Percentiles rank a stretch among this genome's conserved stretches.
phyloP scores from a whole-genome alignment of 2,797 vertebrate species.

The Scomberomorus guttatus region DNA sequence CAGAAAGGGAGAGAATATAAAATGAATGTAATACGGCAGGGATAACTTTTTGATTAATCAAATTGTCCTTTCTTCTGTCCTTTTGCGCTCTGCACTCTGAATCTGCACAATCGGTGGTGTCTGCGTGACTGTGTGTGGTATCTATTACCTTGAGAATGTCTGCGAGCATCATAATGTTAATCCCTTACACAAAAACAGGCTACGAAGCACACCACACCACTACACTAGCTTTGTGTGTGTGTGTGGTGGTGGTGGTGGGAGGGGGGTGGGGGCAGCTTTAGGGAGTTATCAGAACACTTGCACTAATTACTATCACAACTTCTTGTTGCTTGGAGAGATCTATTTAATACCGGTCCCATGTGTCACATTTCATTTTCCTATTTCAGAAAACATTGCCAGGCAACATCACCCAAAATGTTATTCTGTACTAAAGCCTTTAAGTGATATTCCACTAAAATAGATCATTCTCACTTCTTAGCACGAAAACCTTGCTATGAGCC shows the following conservation, averaged over 20 bases:
- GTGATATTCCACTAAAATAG: slow-evolving; percentile 38
- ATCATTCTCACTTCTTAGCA: slow-evolving; percentile 41
- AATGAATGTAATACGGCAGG: slow-evolving; percentile 68
- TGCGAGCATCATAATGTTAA: slow-evolving; percentile 23
- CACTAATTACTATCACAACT: slow-evolving; percentile 63
- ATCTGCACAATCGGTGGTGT: neutral
- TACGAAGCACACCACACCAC: too few species aligned
- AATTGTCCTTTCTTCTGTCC: slow-evolving; percentile 61
- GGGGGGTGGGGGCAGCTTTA: neutral
- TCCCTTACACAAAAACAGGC: neutral
- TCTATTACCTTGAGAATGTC: slow-evolving; percentile 25
- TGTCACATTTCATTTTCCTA: slow-evolving; percentile 59
- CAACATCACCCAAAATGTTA: slow-evolving; percentile 32
- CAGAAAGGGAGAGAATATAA: slow-evolving; percentile 65
- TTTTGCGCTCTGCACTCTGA: slow-evolving; percentile 35
- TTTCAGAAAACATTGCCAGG: slow-evolving; percentile 49
- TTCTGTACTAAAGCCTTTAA: slow-evolving; percentile 40
- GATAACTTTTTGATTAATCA: slow-evolving; percentile 74
- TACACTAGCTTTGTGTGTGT: slow-evolving; percentile 4
- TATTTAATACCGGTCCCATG: slow-evolving; percentile 52
- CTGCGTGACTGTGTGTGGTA: slow-evolving; percentile 2
- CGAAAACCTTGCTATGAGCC: slow-evolving; percentile 22
- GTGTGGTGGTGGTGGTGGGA: too few species aligned
- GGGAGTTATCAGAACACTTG: slow-evolving; percentile 40
- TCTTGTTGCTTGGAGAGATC: slow-evolving; percentile 58